These are phyloP conservation scores for Chironomus riparius DNA, from an alignment of 2,888 invertebrate species.

Conservation along the genomic window DNA sequence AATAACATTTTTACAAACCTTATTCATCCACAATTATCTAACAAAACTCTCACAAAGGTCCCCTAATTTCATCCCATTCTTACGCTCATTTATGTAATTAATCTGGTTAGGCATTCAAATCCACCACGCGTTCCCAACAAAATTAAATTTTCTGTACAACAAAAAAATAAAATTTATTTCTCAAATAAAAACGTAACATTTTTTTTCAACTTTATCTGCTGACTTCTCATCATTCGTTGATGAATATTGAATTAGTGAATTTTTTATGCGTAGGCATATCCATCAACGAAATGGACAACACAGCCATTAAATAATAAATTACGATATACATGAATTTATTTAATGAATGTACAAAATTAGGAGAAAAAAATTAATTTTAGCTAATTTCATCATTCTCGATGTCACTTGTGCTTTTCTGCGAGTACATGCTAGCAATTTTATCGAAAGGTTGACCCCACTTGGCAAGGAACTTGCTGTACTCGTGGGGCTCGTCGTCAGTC, in stretches of 20 bases:
- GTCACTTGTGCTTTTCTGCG: not conserved
- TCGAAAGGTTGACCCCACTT: constrained; percentile 75
- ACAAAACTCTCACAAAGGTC: no score
- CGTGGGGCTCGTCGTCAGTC: constrained; percentile 66
- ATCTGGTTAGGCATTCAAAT: no score
- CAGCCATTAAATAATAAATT: not conserved
- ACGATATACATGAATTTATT: no score
- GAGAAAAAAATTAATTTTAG: constrained; percentile 8
- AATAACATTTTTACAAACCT: no score
- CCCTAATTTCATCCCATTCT: no score
- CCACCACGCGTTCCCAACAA: no score
- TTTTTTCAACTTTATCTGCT: no score
- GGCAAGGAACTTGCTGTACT: constrained; percentile 63
- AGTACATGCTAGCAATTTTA: constrained; percentile 69
- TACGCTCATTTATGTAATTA: no score
- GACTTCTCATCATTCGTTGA: not conserved
- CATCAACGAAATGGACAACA: not conserved
- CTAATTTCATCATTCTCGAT: constrained; percentile 25
- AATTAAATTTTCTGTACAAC: no score
- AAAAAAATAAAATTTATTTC: no score
- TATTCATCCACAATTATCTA: no score
- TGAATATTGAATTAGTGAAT: not conserved
- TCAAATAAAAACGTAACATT: no score
- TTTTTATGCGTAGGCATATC: not conserved
- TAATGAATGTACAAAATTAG: not conserved